A percentile compares a stretch with the other conserved stretches of the same genome.
These are phyloP conservation scores for Malurus melanocephalus DNA, from an alignment of 2,113 vertebrate species.

Conservation along the genomic window DNA sequence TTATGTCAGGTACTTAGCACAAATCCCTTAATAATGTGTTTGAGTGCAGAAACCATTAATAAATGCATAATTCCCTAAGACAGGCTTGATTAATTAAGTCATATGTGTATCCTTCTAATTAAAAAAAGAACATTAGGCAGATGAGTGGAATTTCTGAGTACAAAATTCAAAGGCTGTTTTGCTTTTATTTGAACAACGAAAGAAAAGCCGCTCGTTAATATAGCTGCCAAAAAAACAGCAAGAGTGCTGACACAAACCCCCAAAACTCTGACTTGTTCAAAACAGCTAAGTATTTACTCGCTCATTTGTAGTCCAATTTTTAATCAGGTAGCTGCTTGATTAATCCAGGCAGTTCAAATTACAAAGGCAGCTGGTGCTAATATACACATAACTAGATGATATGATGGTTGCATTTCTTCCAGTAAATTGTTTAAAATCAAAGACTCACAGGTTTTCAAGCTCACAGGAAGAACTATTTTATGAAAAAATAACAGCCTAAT, in stretches of 20 bases:
- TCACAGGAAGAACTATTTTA: background rate
- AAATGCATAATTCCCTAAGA: conserved; percentile 79
- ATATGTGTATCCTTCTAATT: conserved; percentile 79
- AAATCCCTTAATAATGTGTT: conserved; percentile 80
- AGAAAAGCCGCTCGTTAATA: conserved; percentile 62
- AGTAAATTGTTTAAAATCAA: conserved; percentile 62
- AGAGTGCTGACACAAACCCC: conserved; percentile 59
- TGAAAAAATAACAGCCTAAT: background rate
- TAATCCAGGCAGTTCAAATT: conserved; percentile 73
- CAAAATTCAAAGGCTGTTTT: conserved; percentile 71
- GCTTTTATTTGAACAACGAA: conserved; percentile 71
- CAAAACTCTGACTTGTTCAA: conserved; percentile 71
- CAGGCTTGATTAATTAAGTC: conserved; percentile 83
- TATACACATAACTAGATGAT: conserved; percentile 66
- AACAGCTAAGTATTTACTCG: conserved; percentile 75
- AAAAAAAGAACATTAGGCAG: conserved; percentile 81
- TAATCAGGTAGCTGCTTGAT: conserved; percentile 73
- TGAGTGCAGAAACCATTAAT: conserved; percentile 79
- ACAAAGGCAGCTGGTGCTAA: conserved; percentile 65
- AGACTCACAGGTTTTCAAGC: conserved; percentile 37
- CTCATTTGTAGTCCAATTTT: conserved; percentile 71
- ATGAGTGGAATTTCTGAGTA: conserved; percentile 73
- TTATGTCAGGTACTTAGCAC: conserved; percentile 77
- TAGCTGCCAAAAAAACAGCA: conserved; percentile 66
- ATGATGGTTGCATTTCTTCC: conserved; percentile 60